Evolutionary conservation across 2,113 vertebrate species (phyloP), one percentile per base, ranked within the genome.

Genomic region (Pica pica): DNA sequence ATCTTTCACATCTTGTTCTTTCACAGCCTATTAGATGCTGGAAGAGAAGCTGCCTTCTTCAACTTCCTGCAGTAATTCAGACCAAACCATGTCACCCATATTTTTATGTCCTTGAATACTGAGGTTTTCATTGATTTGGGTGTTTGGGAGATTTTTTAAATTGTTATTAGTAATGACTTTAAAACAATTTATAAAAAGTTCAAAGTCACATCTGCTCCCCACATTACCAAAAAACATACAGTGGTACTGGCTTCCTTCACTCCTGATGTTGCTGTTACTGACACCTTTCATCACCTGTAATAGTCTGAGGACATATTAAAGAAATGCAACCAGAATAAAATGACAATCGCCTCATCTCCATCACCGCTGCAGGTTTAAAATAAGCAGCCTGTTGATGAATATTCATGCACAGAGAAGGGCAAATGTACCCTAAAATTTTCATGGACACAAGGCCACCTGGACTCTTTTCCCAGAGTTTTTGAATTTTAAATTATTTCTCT

Each of bases 1-100:
- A 87, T 88, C 79, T 96, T 95, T 80, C 75, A 91, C 59, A 42
- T 95, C 79, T 95, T 93, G 71, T 76, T 95, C 85, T 86, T 92
- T 93, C 87, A 88, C 82, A 92, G 79, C 35, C 44, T 88, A 31
- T 94, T 91, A 92, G 71, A 74, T 1, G 1, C 24, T 96, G 64
- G 22, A 88, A 76, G 56, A 84, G 67, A 88, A 91, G 61, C 47
- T 59, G 42, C 57, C 65, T 79, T 90, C 69, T 77, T 89, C 70
- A 91, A 50, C 83, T 91, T 94, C 56, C 83, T 89, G 78, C 79
- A 80, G 53, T 79, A 90, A 74, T 49, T 35, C 35, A 73, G 73
- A 94, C 41, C 59, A 84, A 94, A 89, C 19, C 6, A 1, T 22
- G 27, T 77, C 75, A 89, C 35, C 23, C 39, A 85, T 24, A 31